Percentiles rank a stretch among this genome's conserved stretches.
Evolutionary conservation across 2,113 vertebrate species (phyloP).

Genomic region (Nothocercus nigrocapillus): DNA sequence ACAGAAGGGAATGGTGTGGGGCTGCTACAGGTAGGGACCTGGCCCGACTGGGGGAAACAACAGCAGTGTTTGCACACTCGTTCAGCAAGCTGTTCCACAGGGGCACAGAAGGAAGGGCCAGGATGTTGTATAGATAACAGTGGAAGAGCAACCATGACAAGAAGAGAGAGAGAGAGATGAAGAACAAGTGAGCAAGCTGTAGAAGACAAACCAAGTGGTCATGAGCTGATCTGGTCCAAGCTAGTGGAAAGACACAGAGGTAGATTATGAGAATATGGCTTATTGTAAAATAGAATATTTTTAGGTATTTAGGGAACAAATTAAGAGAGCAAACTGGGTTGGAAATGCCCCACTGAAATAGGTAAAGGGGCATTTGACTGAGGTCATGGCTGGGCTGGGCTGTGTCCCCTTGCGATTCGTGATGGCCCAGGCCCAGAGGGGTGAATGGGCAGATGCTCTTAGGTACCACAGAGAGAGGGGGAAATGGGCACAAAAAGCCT

Average conservation of each 20-base stretch:
- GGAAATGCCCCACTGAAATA: not conserved
- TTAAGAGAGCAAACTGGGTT: not conserved
- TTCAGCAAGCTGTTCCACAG: not conserved
- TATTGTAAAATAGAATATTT: not conserved
- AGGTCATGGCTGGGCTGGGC: not conserved
- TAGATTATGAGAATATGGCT: not conserved
- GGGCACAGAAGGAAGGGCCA: not conserved
- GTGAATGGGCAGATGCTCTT: not conserved
- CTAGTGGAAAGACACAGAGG: not conserved
- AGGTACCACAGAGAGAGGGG: not conserved
- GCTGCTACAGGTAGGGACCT: not conserved
- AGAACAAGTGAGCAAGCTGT: not conserved
- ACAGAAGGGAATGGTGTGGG: not conserved
- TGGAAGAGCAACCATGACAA: not conserved
- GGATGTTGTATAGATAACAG: not conserved
- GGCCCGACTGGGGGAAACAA: not conserved
- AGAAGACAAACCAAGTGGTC: not conserved
- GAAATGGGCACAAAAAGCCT: not conserved
- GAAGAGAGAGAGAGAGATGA: not conserved
- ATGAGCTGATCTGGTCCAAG: not conserved
- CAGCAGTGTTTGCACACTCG: fast-evolving
- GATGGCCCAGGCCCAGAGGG: fast-evolving
- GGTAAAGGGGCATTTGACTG: not conserved
- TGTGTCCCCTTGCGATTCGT: not conserved
- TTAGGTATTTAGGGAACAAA: not conserved